Conservation (phyloP, 2,797 vertebrate species). For the Sebastolobus alascanus region DNA sequence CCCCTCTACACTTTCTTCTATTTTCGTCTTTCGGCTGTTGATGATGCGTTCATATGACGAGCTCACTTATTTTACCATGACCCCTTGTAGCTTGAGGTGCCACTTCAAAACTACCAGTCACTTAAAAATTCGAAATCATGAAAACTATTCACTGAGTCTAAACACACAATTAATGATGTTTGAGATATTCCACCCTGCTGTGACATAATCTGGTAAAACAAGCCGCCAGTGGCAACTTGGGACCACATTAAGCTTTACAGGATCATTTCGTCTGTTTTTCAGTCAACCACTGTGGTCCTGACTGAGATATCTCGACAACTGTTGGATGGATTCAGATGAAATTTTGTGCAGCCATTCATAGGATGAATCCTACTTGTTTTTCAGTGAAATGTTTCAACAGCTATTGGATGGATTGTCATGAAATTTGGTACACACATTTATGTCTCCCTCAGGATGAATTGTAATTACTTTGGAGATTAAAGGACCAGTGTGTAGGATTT, state of each 20-base stretch:
- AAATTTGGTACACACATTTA: background rate
- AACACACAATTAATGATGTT: background rate
- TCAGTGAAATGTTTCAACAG: background rate
- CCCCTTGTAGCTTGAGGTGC: background rate
- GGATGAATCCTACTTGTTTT: background rate
- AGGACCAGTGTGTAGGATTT: background rate
- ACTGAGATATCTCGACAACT: background rate
- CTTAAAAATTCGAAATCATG: background rate
- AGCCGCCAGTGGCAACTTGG: background rate
- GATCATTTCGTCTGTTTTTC: background rate
- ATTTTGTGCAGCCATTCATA: background rate
- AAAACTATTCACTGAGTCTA: background rate
- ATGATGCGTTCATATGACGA: background rate
- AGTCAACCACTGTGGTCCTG: background rate
- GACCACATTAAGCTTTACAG: background rate
- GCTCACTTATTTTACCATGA: background rate
- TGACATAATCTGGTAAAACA: background rate
- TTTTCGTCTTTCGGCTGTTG: background rate
- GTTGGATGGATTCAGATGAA: background rate
- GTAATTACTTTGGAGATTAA: background rate
- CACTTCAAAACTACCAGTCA: background rate
- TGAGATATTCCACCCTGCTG: background rate
- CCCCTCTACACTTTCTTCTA: background rate
- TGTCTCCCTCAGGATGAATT: background rate
- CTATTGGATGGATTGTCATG: background rate